phyloP scores from a whole-genome alignment of 2,888 invertebrate species.

The Agrochola circellaris region DNA sequence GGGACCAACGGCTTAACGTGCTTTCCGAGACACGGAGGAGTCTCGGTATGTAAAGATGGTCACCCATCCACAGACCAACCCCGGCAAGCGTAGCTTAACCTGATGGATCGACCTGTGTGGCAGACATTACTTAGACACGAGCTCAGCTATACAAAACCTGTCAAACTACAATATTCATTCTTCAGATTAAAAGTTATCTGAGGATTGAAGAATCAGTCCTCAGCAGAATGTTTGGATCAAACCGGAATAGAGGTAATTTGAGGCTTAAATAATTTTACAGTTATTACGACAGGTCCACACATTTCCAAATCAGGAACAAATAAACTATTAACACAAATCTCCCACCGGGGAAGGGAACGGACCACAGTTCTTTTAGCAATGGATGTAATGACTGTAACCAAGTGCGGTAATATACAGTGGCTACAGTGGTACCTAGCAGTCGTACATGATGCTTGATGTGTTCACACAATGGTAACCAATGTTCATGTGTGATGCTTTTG shows the following conservation, averaged over 20 bases:
- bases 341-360: slow-evolving; percentile 54
- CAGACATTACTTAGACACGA: no score
- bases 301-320: slow-evolving; percentile 44
- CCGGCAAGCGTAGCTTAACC: no score
- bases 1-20: no score
- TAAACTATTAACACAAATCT: slow-evolving; percentile 53
- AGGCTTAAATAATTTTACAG: not conserved
- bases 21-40: no score
- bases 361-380: slow-evolving; percentile 48
- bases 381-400: slow-evolving; percentile 56
- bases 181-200: no score
- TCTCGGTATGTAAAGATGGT: no score
- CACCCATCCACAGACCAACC: no score
- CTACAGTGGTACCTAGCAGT: slow-evolving; percentile 49
- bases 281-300: slow-evolving; percentile 16
- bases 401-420: slow-evolving; percentile 63
- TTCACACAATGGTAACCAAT: slow-evolving; percentile 51
- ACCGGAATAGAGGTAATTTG: no score
- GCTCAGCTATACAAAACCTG: no score
- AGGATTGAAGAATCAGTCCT: no score
- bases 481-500: slow-evolving; percentile 50
- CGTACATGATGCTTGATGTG: slow-evolving; percentile 43
- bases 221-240: not conserved
- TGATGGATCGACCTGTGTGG: no score
- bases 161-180: no score